These are phyloP conservation scores for Cenopis cana DNA, from an alignment of 2,888 invertebrate species.

Conservation along the genomic window DNA sequence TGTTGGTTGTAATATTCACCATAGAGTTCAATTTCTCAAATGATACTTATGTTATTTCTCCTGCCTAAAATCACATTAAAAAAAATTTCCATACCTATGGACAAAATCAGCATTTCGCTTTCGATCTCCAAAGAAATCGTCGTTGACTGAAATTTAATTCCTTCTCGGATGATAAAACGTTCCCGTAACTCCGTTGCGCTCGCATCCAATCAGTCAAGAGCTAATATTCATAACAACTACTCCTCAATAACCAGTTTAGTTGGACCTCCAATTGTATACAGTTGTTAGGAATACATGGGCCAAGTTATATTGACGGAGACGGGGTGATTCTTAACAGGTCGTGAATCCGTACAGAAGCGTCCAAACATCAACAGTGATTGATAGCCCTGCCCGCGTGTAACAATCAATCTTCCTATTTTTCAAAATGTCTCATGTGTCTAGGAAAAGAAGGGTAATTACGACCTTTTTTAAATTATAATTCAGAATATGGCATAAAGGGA, in stretches of 20 bases:
- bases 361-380: constrained; percentile 16
- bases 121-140: background rate
- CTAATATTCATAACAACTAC: background rate
- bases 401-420: constrained; percentile 10
- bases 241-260: background rate
- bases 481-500: background rate
- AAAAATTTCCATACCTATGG: background rate
- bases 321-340: background rate
- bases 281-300: background rate
- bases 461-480: background rate
- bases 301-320: background rate
- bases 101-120: background rate
- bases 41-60: background rate
- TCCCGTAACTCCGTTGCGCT: constrained; percentile 27
- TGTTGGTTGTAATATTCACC: no score
- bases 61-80: no score
- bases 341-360: constrained; percentile 1
- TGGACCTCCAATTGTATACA: background rate
- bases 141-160: constrained; percentile 25
- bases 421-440: background rate
- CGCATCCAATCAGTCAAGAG: constrained; percentile 26
- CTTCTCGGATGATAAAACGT: constrained; percentile 22
- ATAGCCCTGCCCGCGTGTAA: constrained; percentile 8
- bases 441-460: background rate
- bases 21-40: no score